Evolutionary conservation across 1,140 invertebrate species (phyloP), one percentile per base, ranked within the genome.

Genomic region (Spodoptera frugiperda): DNA sequence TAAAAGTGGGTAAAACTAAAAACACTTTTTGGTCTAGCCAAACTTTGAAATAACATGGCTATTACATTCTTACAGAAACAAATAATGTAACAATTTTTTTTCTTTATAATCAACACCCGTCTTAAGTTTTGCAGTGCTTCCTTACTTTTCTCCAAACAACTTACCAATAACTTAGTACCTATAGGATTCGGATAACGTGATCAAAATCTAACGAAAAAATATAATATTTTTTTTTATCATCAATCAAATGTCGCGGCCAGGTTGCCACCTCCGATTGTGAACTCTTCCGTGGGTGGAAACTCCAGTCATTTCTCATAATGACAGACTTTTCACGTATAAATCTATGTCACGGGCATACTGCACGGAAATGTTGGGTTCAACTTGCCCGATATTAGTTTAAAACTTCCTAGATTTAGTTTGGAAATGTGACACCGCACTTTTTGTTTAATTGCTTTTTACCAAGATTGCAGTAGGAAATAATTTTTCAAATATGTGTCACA

Each of bases 281-380:
- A 81, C 80, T 81, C 77, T 78, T 72, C 67, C 30, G 57, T 73
- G 72, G 79, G 79, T 57, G 77, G 61, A 77, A 78, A 78, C 77
- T 78, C 63, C 44, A 78, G 80, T 81, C 77, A 81, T 81, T 81
- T 77, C 77, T 81, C 80, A 81, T 53, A 78, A 78, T 78, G 77
- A 78, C 80, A 78, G 67, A 78, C 80, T 78, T 81, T 70, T 76
- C 79, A 77, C 80, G 68, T 78, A 82, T 82, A 82, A 80, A 80
- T 82, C 78, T 57, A 54, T 74, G 81, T 82, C 81, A 71, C 59
- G 57, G 51, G 68, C 81, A 82, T 73, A 71, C 76, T 55, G 68
- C 57, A 73, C 55, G 72, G 48, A 51, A 53, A 51, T 53, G 65
- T 70, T 53, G 39, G 46, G 21, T 74, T 61, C 57, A 33, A 55